phyloP scores from a whole-genome alignment of 2,888 invertebrate species.

The Flexamia atlantica region DNA sequence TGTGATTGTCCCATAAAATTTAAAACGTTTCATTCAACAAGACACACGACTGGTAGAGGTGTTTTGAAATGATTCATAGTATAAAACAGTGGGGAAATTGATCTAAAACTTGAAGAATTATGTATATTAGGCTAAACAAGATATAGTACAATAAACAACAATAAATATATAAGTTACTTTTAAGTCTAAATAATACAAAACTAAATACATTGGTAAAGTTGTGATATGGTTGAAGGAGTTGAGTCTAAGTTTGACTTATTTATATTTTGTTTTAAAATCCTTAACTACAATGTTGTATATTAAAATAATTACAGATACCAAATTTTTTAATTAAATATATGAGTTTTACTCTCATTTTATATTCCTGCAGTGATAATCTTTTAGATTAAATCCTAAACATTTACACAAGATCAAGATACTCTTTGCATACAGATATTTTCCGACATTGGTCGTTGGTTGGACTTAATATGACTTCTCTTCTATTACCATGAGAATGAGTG shows the following conservation, averaged over 20 bases:
- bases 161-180: slow-evolving; percentile 31
- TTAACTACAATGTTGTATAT: not conserved
- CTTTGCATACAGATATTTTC: no score
- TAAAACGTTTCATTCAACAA: not conserved
- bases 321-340: not conserved
- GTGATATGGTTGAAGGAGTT: slow-evolving; percentile 19
- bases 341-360: no score
- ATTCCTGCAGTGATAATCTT: not conserved
- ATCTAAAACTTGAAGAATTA: not conserved
- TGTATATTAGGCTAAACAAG: not conserved
- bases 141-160: not conserved
- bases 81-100: not conserved
- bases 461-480: no score
- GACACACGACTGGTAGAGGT: no score
- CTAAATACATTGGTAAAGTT: slow-evolving; percentile 32
- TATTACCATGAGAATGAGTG: slow-evolving; percentile 2
- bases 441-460: no score
- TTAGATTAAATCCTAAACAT: not conserved
- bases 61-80: not conserved
- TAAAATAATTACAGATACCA: not conserved
- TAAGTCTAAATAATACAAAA: slow-evolving; percentile 25
- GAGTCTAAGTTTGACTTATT: not conserved
- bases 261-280: no score
- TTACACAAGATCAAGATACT: no score
- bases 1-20: not conserved